Conservation (phyloP, 1,140 invertebrate genomes). For the Neodiprion virginianus region DNA sequence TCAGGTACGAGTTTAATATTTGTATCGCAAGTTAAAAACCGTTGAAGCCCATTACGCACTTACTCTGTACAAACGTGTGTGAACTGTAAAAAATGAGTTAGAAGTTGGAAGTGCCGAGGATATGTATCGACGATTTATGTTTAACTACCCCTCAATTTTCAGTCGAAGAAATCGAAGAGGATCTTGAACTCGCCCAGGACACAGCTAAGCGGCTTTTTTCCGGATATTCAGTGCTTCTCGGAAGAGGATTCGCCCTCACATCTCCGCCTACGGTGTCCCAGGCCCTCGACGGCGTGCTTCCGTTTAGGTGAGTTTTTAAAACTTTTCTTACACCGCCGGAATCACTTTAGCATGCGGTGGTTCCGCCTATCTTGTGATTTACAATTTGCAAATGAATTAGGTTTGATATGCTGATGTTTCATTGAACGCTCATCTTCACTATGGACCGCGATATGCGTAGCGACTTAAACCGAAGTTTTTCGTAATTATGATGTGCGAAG, state of each 20-base stretch:
- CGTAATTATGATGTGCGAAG: too few species aligned
- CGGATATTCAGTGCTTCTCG: conserved; percentile 77
- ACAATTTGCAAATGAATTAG: too few species aligned
- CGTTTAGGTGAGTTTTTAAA: conserved; percentile 75
- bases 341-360: not conserved
- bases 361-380: too few species aligned
- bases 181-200: conserved; percentile 75
- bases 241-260: conserved; percentile 90
- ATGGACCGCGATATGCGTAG: too few species aligned
- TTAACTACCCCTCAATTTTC: conserved; percentile 21
- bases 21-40: conserved; percentile 23
- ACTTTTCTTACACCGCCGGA: conserved; percentile 15
- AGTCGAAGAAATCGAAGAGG: conserved; percentile 79
- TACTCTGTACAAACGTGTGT: too few species aligned
- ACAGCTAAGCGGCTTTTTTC: conserved; percentile 75
- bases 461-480: too few species aligned
- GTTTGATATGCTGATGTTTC: too few species aligned
- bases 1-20: conserved; percentile 59
- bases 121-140: not conserved
- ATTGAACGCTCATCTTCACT: too few species aligned
- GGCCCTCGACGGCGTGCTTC: conserved; percentile 88
- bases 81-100: not conserved
- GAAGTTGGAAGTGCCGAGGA: not conserved
- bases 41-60: not conserved
- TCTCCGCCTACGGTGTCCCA: conserved; percentile 87